Evolutionary conservation across 2,888 invertebrate species (phyloP), one percentile per base, ranked within the genome.

Genomic region (Saturnia pavonia): DNA sequence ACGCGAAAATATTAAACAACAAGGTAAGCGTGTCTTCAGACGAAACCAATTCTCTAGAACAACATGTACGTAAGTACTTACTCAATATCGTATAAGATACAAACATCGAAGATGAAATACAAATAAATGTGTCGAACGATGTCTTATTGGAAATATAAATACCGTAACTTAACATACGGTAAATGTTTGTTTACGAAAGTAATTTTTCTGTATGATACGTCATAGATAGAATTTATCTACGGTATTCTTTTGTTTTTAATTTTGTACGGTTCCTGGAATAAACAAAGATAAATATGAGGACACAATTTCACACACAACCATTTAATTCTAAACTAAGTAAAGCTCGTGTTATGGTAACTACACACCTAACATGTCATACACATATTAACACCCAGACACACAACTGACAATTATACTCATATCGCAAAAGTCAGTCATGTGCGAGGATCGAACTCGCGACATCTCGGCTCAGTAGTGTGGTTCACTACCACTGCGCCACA

Each of bases 71-170:
- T 67, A 70, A 54, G 54, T 42, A 70, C 66, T 40, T 19, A 65
- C 22, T 70, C 51, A 16, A 27, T 51, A 22, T 40, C 45, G 27
- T 72, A 68, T 51, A 54, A 79, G 82, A 87, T 79, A 85, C 85
- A 89, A 89, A 90, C 87, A 88, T 72, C 73, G 85, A 81, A 87
- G 85, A 91, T 92, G 90, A 84, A 91, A 91, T 71, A 82, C 88
- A 88, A 91, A 92, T 85, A 90, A 74, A 72, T 73, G 71, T 69
- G 71, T 65, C n/a, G 69, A 74, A 77, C 72, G 77, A 75, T 75
- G 75, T 80, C 78, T 79, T 80, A 77, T 81, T 76, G 74, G 71
- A 69, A 72, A 78, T 72, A 80, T 76, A 79, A 78, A 82, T 78
- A 79, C 6, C 34, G 19, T 63, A 63, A 16, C 34, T 14, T 63